Conservation (phyloP, 1,140 invertebrate species). For the Pemphigus obesinymphae region DNA sequence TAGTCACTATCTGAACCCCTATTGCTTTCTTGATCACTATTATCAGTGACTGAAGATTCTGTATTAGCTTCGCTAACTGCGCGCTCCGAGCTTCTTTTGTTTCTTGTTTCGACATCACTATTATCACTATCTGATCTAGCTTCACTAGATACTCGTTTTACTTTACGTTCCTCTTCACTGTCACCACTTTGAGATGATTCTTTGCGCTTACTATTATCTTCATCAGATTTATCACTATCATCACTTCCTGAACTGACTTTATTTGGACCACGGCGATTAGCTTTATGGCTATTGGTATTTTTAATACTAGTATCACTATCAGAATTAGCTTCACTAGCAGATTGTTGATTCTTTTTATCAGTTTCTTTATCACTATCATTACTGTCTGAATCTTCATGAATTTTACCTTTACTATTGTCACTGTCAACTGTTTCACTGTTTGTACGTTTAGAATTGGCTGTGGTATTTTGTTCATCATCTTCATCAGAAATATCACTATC, state of each 20-base stretch:
- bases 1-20: constrained; percentile 26
- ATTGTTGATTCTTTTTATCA: background rate
- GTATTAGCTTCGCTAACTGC: constrained; percentile 1
- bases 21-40: constrained; percentile 14
- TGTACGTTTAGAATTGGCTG: background rate
- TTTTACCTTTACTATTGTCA: constrained; percentile 10
- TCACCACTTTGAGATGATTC: constrained; percentile 14
- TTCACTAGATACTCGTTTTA: background rate
- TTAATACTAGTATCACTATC: constrained; percentile 31
- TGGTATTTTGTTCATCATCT: background rate
- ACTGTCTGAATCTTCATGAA: background rate
- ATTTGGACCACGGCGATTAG: background rate
- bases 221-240: constrained; percentile 23
- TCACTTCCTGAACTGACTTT: constrained; percentile 35
- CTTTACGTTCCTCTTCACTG: constrained; percentile 10
- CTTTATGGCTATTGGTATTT: background rate
- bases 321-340: constrained; percentile 26
- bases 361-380: constrained; percentile 26
- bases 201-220: background rate
- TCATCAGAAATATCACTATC: constrained; percentile 13
- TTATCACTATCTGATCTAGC: constrained; percentile 9
- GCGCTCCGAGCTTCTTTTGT: background rate
- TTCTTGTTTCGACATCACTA: background rate
- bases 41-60: constrained; percentile 15
- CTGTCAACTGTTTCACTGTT: constrained; percentile 31